Base-by-base conservation (phyloP, 2,888 invertebrate species). In the Thymelicus lineola region DNA sequence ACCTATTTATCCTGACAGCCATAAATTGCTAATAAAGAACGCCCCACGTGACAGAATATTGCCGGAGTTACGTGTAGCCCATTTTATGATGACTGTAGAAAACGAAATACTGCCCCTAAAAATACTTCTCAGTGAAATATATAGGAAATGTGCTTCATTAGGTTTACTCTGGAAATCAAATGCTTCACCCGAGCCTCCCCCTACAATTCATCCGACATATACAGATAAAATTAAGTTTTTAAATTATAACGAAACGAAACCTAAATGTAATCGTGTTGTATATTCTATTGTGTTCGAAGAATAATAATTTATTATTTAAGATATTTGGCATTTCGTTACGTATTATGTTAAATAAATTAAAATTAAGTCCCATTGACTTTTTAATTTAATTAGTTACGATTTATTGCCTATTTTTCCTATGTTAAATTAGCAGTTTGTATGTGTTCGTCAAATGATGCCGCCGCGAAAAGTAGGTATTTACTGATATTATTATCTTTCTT, bases 261-360 rank as follows among this genome's bases (percentile, higher is more conserved):
- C 72, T 14, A 79, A 82, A 76, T 85, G 84, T 28, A 92, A 92
- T 80, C 90, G 92, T 81, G 88, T 87, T 70, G 88, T 91, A 35
- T 91, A 89, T 84, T 85, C 88, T n/a, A 76, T 92, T 75, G 86
- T 91, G 35, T 90, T 86, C 78, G 82, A 88, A 78, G 86, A 78
- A 71, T 77, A 72, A 77, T 36, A 66, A 66, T 53, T 17, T 38
- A 45, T 45, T 72, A 46, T 53, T 67, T 64, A 69, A 71, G 42
- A 70, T 57, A 61, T 66, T 72, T 70, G 66, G 57, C 61, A 70
- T 20, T 17, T 45, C 48, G 42, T 10, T 7, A 71, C 48, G 14
- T 58, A 59, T 12, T 46, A 7, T 7, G 6, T 35, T 59, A n/a
- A 60, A 28, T 28, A 53, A 42, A 45, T 62, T 5, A 45, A 45